These are phyloP conservation scores for Lacerta agilis DNA, from an alignment of 2,797 vertebrate species.

Conservation along the genomic window DNA sequence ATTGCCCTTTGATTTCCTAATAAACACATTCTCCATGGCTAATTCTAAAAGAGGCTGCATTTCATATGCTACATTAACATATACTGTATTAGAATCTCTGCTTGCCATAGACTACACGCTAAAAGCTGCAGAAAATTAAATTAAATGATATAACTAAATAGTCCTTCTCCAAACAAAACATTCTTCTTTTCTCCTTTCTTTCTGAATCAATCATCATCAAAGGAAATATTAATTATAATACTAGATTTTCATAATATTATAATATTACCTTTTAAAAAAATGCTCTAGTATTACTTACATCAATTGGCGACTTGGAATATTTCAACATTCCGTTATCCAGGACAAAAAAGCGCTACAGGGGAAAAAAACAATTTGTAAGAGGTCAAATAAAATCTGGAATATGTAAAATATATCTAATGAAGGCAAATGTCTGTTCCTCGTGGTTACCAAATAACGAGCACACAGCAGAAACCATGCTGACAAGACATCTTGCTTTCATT, in stretches of 20 bases:
- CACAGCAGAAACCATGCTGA: background rate
- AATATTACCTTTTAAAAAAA: slow-evolving; percentile 41
- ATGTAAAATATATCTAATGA: slow-evolving; percentile 35
- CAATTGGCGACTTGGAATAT: slow-evolving; percentile 97
- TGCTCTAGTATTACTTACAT: slow-evolving; percentile 87
- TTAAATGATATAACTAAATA: too few species aligned
- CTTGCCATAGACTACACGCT: background rate
- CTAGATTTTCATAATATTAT: slow-evolving; percentile 36
- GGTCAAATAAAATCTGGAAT: slow-evolving; percentile 41
- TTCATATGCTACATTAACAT: background rate
- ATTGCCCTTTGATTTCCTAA: background rate
- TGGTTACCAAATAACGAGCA: slow-evolving; percentile 32
- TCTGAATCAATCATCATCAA: too few species aligned
- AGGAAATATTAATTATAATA: too few species aligned
- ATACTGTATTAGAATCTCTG: background rate
- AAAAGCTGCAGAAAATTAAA: background rate
- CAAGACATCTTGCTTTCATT: background rate
- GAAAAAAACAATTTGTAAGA: slow-evolving; percentile 60
- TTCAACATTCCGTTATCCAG: slow-evolving; percentile 99
- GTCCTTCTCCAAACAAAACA: too few species aligned
- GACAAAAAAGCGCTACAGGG: slow-evolving; percentile 94
- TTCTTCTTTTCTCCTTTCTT: too few species aligned
- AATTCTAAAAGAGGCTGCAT: too few species aligned
- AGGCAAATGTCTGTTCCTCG: background rate
- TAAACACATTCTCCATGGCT: too few species aligned